Evolutionary conservation across 2,797 vertebrate species (phyloP), one percentile per base, ranked within the genome.

Genomic region (Diplodus puntazzo): DNA sequence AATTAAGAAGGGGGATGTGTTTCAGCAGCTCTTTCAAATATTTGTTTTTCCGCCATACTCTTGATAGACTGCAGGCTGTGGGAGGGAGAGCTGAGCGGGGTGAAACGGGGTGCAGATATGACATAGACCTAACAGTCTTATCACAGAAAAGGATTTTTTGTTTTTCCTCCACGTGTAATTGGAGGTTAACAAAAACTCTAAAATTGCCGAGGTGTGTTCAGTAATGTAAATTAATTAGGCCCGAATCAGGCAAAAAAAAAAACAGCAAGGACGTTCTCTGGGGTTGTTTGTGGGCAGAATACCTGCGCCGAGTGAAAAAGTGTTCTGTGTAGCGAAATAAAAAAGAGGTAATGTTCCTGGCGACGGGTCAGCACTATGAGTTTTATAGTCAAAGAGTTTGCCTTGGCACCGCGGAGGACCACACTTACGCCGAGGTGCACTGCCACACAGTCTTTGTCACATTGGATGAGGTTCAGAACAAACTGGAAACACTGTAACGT

Each of bases 1-100:
- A 95, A 96, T 95, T 96, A 95, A 94, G 91, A 94, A 94, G 90
- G 91, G 95, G 92, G 89, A 93, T 94, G 92, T 92, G 92, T 94
- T 95, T 94, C 90, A 93, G 94, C 91, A 93, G 93, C 94, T 91
- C 92, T 93, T 93, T 94, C 90, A 93, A 95, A 94, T 96, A 95
- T 96, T 95, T 93, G 94, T 92, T 96, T 95, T 95, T 92, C 84
- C 77, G 63, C 90, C 88, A 83, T 92, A 88, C 85, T 92, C 87
- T 88, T 90, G 91, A 92, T 90, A 94, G 93, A 93, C 92, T 89
- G 88, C 87, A 92, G 92, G 90, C 91, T 89, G 86, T 87, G 80
- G 88, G 76, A 90, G 87, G 81, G 78, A 90, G 81, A 86, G 73
- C 39, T 20, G 25, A 69, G 75, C 71, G 30, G 86, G 83, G 86